Base-by-base conservation (phyloP, 2,797 vertebrate genomes). In the Allobates femoralis region DNA sequence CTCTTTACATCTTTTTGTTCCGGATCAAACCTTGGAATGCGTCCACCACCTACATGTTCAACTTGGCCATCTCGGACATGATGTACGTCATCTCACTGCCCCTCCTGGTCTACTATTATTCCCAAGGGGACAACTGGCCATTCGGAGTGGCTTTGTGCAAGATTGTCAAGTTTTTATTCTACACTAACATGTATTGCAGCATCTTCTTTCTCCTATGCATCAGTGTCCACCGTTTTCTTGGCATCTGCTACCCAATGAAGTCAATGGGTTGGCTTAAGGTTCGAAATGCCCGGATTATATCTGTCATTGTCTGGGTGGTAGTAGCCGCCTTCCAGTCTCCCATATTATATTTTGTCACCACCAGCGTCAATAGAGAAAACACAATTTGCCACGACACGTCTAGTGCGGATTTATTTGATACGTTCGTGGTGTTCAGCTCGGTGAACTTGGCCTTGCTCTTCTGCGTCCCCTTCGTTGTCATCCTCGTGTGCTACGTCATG, bases 171-270 rank as follows among this genome's bases (percentile, higher is more conserved):
- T 99, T 99, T 92, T 94, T 99, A 51, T 99, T 99, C 91, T 99
- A 99, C 90, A 94, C 96, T 89, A 99, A 99, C 91, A 93, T 99
- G 58, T 99, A 99, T 51, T 96, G 97, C 93, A 97, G 91, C 92
- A 98, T 99, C 91, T 94, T 98, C 19, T 99, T 99, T 93, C 95
- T 99, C 89, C 96, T 96, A 82, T 99, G 97, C 85, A 98, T 99
- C 94, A 99, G 97, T 86, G 81, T 97, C 79, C 97, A 99, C 73
- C 95, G 98, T 0, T 99, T 98, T 87, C 83, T 99, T 79, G 98
- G 98, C 0, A 91, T 99, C 91, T 96, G 98, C 88, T 95, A 95
- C 80, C 97, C 98, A 0, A 92, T 99, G 73, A 96, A 91, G 64
- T 98, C 98, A 0, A 92, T 98, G 85, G 91, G 88, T 75, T 99